These are phyloP conservation scores for Malurus splendens DNA, from an alignment of 2,797 vertebrate genomes.

Conservation along the genomic window DNA sequence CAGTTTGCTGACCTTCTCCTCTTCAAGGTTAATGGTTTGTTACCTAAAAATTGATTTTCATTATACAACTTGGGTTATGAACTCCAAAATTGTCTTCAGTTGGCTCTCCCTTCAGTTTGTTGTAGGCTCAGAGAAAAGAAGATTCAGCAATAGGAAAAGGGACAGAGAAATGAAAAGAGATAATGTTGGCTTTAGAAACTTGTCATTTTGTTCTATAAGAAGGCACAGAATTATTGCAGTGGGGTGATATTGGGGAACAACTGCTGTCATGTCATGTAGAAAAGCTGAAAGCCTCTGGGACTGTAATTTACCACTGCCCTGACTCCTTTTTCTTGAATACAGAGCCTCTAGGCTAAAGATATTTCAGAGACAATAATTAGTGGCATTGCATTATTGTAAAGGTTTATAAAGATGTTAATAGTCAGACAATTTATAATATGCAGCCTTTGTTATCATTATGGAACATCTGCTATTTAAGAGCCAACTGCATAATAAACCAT, in stretches of 20 bases:
- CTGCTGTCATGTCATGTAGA: not conserved
- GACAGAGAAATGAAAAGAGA: not conserved
- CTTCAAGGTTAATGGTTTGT: conserved; percentile 39
- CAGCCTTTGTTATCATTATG: not conserved
- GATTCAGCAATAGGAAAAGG: not conserved
- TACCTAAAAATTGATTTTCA: conserved; percentile 10
- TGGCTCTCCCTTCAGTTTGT: not conserved
- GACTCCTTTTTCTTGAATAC: not conserved
- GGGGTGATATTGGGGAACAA: not conserved
- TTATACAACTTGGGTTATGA: not conserved
- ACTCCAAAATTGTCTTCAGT: not conserved
- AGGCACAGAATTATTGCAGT: not conserved
- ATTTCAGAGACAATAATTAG: not conserved
- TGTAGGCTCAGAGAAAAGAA: not conserved
- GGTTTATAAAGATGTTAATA: not conserved
- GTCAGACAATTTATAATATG: not conserved
- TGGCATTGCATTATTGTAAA: not conserved
- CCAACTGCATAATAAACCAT: not conserved
- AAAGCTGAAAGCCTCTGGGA: not conserved
- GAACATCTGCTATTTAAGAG: conserved; percentile 15
- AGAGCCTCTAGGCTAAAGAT: not conserved
- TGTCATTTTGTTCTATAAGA: not conserved
- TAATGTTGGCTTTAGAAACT: not conserved
- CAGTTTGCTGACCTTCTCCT: not conserved
- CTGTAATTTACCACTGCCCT: not conserved